Evolutionary conservation across 1,140 invertebrate genomes (phyloP).

Genomic region (Drosophila ohnishii): DNA sequence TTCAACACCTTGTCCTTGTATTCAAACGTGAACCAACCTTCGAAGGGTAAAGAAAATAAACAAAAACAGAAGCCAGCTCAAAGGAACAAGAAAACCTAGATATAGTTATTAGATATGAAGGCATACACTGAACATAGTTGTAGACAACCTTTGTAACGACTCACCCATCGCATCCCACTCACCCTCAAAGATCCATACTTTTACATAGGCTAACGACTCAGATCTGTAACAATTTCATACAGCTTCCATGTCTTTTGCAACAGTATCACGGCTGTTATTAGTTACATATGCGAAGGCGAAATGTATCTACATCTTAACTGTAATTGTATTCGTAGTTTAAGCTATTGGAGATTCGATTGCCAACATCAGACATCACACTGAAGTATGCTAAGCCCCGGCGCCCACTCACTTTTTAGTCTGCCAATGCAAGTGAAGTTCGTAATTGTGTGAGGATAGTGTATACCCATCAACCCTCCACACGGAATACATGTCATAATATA

Average conservation of each 20-base stretch:
- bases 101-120: conserved; percentile 52
- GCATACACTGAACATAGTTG: conserved; percentile 46
- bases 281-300: conserved; percentile 63
- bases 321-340: conserved; percentile 46
- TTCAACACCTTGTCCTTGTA: conserved; percentile 26
- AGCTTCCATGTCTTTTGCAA: conserved; percentile 80
- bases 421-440: conserved; percentile 38
- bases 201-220: conserved; percentile 36
- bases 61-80: conserved; percentile 55
- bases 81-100: conserved; percentile 64
- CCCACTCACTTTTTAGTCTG: conserved; percentile 40
- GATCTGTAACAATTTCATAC: conserved; percentile 74
- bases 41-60: conserved; percentile 6
- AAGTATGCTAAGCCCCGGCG: conserved; percentile 3
- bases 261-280: conserved; percentile 79
- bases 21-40: conserved; percentile 41
- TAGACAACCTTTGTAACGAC: conserved; percentile 42
- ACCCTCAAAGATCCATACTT: conserved; percentile 35
- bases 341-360: conserved; percentile 32
- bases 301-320: conserved; percentile 57
- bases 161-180: conserved; percentile 44
- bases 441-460: conserved; percentile 24
- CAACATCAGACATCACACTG: conserved; percentile 40
- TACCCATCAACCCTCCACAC: conserved; percentile 26
- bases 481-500: conserved; percentile 68